Base-by-base conservation (phyloP, 2,888 invertebrate genomes). In the Morpho achilles region DNA sequence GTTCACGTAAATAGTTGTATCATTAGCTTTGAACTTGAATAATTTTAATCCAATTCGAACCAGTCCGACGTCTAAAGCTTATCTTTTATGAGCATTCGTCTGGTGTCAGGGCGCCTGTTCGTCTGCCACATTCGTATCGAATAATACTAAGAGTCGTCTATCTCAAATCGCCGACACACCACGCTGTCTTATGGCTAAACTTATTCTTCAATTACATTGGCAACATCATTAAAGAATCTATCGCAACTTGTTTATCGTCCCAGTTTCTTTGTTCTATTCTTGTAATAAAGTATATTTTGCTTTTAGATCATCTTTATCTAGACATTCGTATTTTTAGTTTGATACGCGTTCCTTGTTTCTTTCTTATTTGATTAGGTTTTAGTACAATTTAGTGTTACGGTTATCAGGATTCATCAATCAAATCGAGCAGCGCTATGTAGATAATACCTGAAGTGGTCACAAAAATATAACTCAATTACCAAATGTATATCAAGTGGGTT, bases 81-180 rank as follows among this genome's bases (percentile, higher is more conserved):
- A 78, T 79, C 77, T 80, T 81, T 80, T 80, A 80, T 73, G 77
- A 74, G 74, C 70, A 67, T 74, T 72, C 70, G 77, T 78, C 75
- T 73, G 68, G 71, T 67, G 67, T 67, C 65, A 61, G 65, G 81
- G 82, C 85, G 83, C 81, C 84, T 70, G 65, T 59, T 62, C 69
- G 82, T 84, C 84, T 83, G 72, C 67, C 47, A 60, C 70, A 69
- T 64, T 68, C 66, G 65, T 63, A 71, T 66, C 61, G 47, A 69
- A 50, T 23, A 53, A 71, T 70, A 71, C 69, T 69, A 70, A 66
- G 69, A 69, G 66, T 59, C 62, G 65, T 67, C 64, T 67, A 62
- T 70, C 63, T 63, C 65, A 54, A 57, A 50, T 56, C 56, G 22
- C 49, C 49, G 58, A 60, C 63, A 60, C 63, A 52, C 61, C 61